These are phyloP conservation scores for Tetrax tetrax DNA, from an alignment of 2,113 vertebrate species.

Conservation along the genomic window DNA sequence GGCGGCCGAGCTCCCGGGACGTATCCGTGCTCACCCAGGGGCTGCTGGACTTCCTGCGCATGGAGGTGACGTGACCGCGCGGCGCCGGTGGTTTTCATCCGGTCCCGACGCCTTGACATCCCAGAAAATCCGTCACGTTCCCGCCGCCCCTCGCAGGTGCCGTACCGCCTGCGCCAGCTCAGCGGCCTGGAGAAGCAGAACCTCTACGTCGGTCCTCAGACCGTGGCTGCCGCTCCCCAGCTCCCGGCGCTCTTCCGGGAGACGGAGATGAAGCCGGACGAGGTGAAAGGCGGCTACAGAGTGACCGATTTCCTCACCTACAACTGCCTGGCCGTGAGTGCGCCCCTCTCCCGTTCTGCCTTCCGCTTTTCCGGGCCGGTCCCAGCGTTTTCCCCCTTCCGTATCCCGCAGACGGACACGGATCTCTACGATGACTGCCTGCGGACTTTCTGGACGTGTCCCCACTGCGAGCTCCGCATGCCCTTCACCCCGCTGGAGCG, in stretches of 20 bases:
- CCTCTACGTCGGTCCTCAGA: conserved; percentile 86
- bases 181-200: conserved; percentile 83
- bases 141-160: conserved; percentile 58
- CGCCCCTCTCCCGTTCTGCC: rapidly evolving
- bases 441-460: conserved; percentile 91
- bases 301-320: conserved; percentile 87
- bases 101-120: rapidly evolving
- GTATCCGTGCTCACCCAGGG: conserved; percentile 70
- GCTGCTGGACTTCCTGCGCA: conserved; percentile 79
- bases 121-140: rapidly evolving
- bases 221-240: not conserved
- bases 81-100: rapidly evolving
- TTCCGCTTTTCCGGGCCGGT: rapidly evolving
- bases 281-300: conserved; percentile 85
- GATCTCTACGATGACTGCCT: conserved; percentile 91
- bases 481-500: conserved; percentile 90
- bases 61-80: conserved; percentile 21
- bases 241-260: conserved; percentile 77
- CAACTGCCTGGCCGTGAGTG: conserved; percentile 88
- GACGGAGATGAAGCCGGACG: conserved; percentile 72
- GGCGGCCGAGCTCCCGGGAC: not conserved
- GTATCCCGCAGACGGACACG: conserved; percentile 70
- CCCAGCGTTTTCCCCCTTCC: not conserved
- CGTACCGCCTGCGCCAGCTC: conserved; percentile 81
- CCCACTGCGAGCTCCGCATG: conserved; percentile 85